Evolutionary conservation across 2,113 vertebrate species (phyloP), one percentile per base, ranked within the genome.

Genomic region (Aldabrachelys gigantea): DNA sequence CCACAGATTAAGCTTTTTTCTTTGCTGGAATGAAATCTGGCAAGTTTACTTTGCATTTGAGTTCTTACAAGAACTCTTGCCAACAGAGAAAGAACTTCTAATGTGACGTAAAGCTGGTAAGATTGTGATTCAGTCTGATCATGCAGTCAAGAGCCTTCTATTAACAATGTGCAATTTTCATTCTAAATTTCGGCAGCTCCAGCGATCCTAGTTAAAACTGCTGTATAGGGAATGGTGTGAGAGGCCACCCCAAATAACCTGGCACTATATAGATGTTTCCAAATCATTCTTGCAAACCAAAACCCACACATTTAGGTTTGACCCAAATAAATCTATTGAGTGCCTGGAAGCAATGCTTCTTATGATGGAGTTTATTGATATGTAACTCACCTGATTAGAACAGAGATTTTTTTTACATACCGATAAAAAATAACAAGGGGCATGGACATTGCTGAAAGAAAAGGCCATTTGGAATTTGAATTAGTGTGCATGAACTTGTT

Each of bases 381-480:
- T 72, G 65, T 72, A 72, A 72, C 9, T n/a, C n/a, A 19, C n/a
- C 9, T 22, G 3, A 22, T 8, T 72, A 72, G n/a, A 72, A 72
- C 9, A 38, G 65, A 72, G n/a, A 38, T 72, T 72, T 72, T 72
- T n/a, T 72, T 72, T 72, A 38, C 19, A 22, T 38, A 72, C 35
- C 9, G 10, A 38, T 38, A 72, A 4, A 25, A 75, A 88, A 72
- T 49, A 81, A 75, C 35, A 69, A 81, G 2, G 49, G 56, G 3
- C 17, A 44, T 19, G 24, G 6, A 5, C 2, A 41, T 16, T 62
- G 1, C 1, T 88, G 35, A n/a, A 49, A 76, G 47, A 80, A 92
- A 4, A 1, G 13, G 14, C 1, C 0, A 54, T n/a, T 90, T 59
- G 1, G 35, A 2, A 0, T 52, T 29, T 49, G 27, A 10, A n/a